Conservation (phyloP, 2,888 invertebrate species). For the Lepidocyrtinus sp. region DNA sequence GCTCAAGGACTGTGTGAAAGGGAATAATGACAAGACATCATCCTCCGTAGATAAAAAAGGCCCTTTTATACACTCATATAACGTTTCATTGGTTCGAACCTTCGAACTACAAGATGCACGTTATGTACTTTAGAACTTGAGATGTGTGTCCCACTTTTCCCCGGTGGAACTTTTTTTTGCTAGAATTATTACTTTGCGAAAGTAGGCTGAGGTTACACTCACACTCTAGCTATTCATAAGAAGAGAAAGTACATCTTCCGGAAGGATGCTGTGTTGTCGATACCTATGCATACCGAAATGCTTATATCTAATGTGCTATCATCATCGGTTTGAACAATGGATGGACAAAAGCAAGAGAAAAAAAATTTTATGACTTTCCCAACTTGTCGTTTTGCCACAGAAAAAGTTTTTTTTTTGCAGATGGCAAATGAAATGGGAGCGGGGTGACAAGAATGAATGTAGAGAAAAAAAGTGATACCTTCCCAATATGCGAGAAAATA, state of each 20-base stretch:
- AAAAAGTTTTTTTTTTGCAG: too few species aligned
- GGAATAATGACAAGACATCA: conserved; percentile 14
- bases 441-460: too few species aligned
- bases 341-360: too few species aligned
- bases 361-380: too few species aligned
- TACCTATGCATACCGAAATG: too few species aligned
- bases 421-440: too few species aligned
- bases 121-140: background rate
- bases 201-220: background rate
- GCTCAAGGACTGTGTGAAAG: conserved; percentile 53
- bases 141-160: conserved; percentile 41
- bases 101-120: background rate
- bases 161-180: conserved; percentile 11
- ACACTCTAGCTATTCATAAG: background rate
- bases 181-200: background rate
- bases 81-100: background rate
- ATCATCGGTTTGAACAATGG: too few species aligned
- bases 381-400: too few species aligned
- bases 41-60: background rate
- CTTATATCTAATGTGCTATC: too few species aligned
- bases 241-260: background rate
- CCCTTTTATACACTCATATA: background rate
- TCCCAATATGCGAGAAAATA: too few species aligned
- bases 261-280: background rate
- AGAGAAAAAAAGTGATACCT: too few species aligned